Evolutionary conservation across 1,140 invertebrate genomes (phyloP), one percentile per base, ranked within the genome.

Genomic region (Chrysopa pallens): DNA sequence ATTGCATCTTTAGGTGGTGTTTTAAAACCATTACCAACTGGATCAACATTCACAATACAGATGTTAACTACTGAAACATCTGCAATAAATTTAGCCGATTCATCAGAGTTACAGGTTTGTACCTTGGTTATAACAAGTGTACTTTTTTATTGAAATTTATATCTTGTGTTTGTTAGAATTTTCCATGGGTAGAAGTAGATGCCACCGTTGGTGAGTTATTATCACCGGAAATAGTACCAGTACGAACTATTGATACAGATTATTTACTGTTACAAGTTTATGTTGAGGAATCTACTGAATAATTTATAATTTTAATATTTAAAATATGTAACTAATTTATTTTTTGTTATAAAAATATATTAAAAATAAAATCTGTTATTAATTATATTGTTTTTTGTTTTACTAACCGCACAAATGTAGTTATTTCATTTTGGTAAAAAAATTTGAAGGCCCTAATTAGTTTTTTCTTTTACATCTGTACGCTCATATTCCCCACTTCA

Each of bases 11-110:
- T 36, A 39, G 39, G 38, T 38, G 33, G 42, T n/a, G 27, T 43
- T 7, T 38, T 48, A 8, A 46, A 48, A 29, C 43, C 48, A 23
- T 40, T 53, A 9, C 48, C 50, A 14, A 8, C 39, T 8, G 40
- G 38, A 17, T 39, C 38, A 29, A 48, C 48, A 41, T 53, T 53
- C 38, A 46, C 42, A 38, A 50, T 52, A 29, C 46, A 47, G 29
- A 38, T 53, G 9, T 46, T 50, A 27, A 48, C 52, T 6, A 46
- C 48, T 27, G 52, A 53, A 46, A 28, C 46, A 12, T 37, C 39
- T 9, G 39, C 44, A 0, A 31, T 44, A 43, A 14, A 31, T 11
- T 31, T 31, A 31, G 29, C 6, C 6, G 11, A 7, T 6, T 7
- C 29, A 7, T 11, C 29, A 31, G 29, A 6, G 6, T 31, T 31